phyloP scores from a whole-genome alignment of 2,888 invertebrate genomes.

The Sarcophaga rosellei region DNA sequence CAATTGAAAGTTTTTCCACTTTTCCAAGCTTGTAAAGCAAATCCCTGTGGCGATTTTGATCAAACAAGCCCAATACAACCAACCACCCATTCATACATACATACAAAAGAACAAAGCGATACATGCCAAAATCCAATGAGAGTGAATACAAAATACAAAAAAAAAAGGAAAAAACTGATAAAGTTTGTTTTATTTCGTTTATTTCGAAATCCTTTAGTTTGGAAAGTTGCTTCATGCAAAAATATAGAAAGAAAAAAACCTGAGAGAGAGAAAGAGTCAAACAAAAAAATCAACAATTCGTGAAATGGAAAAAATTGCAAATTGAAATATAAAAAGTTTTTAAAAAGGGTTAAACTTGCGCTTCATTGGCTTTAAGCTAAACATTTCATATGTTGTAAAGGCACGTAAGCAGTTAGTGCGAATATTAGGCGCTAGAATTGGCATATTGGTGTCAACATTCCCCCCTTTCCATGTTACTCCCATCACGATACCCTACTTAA shows the following conservation, averaged over 20 bases:
- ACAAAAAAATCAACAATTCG: slow-evolving; percentile 19
- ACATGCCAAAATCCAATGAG: slow-evolving; percentile 38
- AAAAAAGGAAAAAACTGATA: slow-evolving; percentile 2
- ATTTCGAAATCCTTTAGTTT: slow-evolving; percentile 59
- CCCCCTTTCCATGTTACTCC: background rate
- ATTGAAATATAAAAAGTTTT: slow-evolving; percentile 72
- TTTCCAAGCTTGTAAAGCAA: slow-evolving; percentile 75
- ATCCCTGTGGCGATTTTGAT: slow-evolving; percentile 78
- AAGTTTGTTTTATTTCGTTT: slow-evolving; percentile 55
- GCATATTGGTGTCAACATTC: slow-evolving; percentile 61
- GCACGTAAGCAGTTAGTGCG: slow-evolving; percentile 56
- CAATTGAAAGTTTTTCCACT: slow-evolving; percentile 77
- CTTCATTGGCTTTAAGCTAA: slow-evolving; percentile 71
- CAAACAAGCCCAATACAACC: slow-evolving; percentile 63
- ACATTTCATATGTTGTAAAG: slow-evolving; percentile 42
- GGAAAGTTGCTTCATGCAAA: slow-evolving; percentile 4
- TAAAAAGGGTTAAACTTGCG: slow-evolving; percentile 77
- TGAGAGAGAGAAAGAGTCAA: background rate
- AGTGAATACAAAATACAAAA: background rate
- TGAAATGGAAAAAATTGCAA: slow-evolving; percentile 62
- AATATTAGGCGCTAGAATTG: slow-evolving; percentile 60
- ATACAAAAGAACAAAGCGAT: slow-evolving; percentile 19
- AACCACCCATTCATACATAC: background rate
- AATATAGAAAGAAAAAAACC: slow-evolving; percentile 4
- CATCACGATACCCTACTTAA: slow-evolving; percentile 8